phyloP scores from a whole-genome alignment of 2,797 vertebrate genomes.

The Diglossa cyanea region DNA sequence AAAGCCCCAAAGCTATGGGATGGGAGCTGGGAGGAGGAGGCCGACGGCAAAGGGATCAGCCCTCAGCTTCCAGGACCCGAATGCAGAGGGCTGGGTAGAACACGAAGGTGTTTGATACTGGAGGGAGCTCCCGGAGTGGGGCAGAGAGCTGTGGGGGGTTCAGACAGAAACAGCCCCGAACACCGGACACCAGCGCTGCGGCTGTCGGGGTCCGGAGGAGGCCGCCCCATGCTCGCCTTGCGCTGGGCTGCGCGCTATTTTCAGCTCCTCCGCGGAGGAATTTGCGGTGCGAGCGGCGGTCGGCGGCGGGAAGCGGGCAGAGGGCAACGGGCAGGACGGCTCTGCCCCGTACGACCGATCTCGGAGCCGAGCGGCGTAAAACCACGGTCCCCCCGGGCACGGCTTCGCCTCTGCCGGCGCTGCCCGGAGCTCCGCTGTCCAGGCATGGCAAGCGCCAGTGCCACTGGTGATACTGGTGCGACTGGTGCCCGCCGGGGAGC shows the following conservation, averaged over 20 bases:
- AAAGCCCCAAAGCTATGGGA: neutral
- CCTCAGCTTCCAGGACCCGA: neutral
- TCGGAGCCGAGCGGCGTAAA: neutral
- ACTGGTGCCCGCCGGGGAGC: neutral
- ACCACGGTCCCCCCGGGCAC: neutral
- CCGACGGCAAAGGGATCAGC: neutral
- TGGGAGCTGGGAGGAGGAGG: neutral
- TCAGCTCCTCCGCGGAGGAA: neutral
- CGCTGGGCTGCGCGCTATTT: neutral
- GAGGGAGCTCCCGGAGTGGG: neutral
- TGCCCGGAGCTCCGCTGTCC: neutral
- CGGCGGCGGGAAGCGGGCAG: neutral
- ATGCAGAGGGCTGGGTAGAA: accelerated
- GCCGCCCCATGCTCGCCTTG: neutral
- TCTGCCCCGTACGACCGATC: neutral
- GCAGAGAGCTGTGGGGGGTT: neutral
- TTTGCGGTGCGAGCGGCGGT: neutral
- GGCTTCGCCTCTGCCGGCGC: neutral
- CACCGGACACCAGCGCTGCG: neutral
- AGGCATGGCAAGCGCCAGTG: neutral
- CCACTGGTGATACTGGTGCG: neutral
- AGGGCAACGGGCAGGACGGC: neutral
- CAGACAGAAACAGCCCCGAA: neutral
- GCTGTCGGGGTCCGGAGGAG: neutral
- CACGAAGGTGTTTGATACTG: neutral